Percentiles rank a stretch among this genome's conserved stretches.
Evolutionary conservation across 2,797 vertebrate genomes (phyloP).

Genomic region (Carduelis carduelis): DNA sequence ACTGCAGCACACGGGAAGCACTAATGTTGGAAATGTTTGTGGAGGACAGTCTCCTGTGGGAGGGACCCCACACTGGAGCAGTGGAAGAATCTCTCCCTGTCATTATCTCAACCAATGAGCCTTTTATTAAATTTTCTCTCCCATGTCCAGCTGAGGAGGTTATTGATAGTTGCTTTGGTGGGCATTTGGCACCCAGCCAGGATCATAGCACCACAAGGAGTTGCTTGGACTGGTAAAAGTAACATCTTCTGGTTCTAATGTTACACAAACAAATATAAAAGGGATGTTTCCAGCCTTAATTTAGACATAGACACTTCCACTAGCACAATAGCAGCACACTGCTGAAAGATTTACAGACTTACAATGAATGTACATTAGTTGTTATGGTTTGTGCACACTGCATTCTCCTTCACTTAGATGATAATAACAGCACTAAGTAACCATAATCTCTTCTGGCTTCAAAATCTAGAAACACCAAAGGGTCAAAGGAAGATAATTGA

Average conservation of each 20-base stretch:
- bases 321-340: neutral
- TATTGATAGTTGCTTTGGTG: neutral
- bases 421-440: neutral
- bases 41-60: accelerated
- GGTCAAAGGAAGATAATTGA: neutral
- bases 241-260: neutral
- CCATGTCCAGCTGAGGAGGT: neutral
- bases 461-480: neutral
- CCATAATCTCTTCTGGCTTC: neutral
- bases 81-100: neutral
- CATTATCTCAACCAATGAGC: neutral
- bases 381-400: neutral
- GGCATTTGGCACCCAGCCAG: neutral
- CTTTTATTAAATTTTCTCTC: neutral
- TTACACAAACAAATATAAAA: neutral
- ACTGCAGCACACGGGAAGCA: neutral
- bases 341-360: neutral
- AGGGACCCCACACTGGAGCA: neutral
- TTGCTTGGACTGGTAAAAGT: neutral
- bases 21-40: neutral
- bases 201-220: neutral
- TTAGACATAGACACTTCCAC: neutral
- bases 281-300: neutral
- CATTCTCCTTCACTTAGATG: neutral
- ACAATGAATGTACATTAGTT: neutral